Evolutionary conservation across 2,113 vertebrate genomes (phyloP), one percentile per base, ranked within the genome.

Genomic region (Amazona vittata): DNA sequence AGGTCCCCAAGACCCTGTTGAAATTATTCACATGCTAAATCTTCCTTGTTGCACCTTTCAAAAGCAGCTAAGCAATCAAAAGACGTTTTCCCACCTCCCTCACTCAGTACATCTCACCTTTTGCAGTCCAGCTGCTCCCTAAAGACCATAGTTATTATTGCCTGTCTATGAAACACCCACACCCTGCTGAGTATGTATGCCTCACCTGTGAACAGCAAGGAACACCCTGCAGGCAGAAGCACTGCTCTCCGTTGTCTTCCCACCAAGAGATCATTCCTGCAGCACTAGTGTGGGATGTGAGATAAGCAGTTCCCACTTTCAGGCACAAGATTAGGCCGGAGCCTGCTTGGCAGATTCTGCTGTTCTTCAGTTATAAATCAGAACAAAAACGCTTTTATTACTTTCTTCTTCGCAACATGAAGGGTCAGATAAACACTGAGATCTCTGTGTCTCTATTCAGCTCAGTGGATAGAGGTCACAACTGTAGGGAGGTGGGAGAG

Each of bases 161-260:
- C 17, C 37, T 85, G 2, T 20, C 60, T 46, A 52, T 60, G 62
- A 79, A 71, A 79, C 11, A 22, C 19, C 74, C 70, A 60, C 57
- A 43, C 35, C 15, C 8, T 84, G 53, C 28, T 28, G 50, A 57
- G 35, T 53, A 41, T 4, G 0, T 12, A 9, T 71, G 26, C 63
- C 85, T 91, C 64, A 97, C 70, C 82, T 83, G 62, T 47, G 75
- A 77, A 25, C 26, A 68, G 57, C 78, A 47, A n/a, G 57, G 75
- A 26, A 37, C 49, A 57, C 41, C 5, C 47, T 69, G 57, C 67
- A 83, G 67, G 68, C 44, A 49, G 53, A 28, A 31, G 22, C 3
- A 0, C 35, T 43, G 21, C 10, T 78, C 28, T 65, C 31, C 60
- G 80, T 19, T 0, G 0, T 59, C 31, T 43, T 80, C 79, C 35